Evolutionary conservation across 2,797 vertebrate species (phyloP).

Genomic region (Peromyscus aztecus): DNA sequence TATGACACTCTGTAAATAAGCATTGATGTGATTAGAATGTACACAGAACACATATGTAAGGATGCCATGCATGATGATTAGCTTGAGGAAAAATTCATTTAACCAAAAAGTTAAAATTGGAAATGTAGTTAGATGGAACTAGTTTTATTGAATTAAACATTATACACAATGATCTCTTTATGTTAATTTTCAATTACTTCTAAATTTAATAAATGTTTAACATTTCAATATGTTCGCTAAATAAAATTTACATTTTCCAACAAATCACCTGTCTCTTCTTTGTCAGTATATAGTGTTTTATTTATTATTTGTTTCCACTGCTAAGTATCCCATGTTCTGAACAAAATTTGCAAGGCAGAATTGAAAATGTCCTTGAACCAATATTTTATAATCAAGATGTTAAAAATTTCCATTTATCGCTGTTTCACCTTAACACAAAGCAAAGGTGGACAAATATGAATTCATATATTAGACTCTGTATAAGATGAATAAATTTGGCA

Average conservation of each 20-base stretch:
- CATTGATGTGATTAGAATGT: background rate
- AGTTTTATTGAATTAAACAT: slow-evolving; percentile 18
- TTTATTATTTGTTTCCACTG: background rate
- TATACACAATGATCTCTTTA: background rate
- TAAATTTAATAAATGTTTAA: slow-evolving; percentile 12
- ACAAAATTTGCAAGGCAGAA: background rate
- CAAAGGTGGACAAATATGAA: background rate
- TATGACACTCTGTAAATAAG: background rate
- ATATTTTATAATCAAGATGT: background rate
- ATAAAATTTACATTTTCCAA: background rate
- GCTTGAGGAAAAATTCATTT: background rate
- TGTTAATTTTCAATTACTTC: background rate
- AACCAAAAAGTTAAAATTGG: background rate
- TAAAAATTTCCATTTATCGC: background rate
- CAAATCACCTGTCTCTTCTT: background rate
- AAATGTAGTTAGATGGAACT: background rate
- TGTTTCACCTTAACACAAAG: background rate
- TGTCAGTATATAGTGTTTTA: background rate
- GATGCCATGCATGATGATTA: background rate
- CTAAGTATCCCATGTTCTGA: background rate
- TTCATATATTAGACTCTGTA: background rate
- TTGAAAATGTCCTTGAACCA: background rate
- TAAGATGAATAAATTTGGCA: background rate
- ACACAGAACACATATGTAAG: background rate
- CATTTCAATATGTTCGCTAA: slow-evolving; percentile 27